Evolutionary conservation across 2,113 vertebrate genomes (phyloP).

Genomic region (Zosterops japonicus): DNA sequence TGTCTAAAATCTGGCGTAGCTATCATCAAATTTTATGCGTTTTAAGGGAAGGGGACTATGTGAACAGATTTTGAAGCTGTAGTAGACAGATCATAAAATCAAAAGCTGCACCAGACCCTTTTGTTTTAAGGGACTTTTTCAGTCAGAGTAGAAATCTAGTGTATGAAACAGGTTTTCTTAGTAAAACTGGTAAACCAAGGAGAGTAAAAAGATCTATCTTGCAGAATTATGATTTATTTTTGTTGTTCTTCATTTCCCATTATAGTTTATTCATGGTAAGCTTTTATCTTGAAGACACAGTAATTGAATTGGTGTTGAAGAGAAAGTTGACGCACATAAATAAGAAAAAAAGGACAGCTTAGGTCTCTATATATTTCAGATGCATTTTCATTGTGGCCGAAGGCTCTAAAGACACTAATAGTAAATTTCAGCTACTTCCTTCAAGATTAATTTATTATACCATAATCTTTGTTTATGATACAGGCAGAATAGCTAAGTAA

Average conservation of each 20-base stretch:
- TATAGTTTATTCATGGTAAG: constrained; percentile 33
- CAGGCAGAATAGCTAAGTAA: constrained; percentile 40
- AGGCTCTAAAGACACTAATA: constrained; percentile 34
- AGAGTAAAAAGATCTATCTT: background rate
- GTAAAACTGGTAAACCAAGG: background rate
- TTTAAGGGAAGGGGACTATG: background rate
- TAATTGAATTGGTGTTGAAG: constrained; percentile 58
- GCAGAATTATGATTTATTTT: background rate
- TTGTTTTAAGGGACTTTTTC: background rate
- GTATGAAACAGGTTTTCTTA: background rate
- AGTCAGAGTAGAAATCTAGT: background rate
- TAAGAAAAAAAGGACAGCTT: constrained; percentile 12
- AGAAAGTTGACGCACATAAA: constrained; percentile 46
- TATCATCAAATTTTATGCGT: background rate
- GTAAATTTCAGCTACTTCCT: constrained; percentile 52
- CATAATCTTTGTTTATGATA: constrained; percentile 61
- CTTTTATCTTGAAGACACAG: constrained; percentile 51
- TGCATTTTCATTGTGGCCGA: constrained; percentile 35
- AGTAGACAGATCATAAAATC: background rate
- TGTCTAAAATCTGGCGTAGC: background rate
- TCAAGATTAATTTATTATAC: constrained; percentile 52
- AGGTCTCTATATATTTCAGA: constrained; percentile 18
- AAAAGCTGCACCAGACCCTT: background rate
- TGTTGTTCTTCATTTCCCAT: constrained; percentile 5
- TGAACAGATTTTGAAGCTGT: background rate